Conservation (phyloP, 1,140 invertebrate species). For the Protaetia brevitarsis region DNA sequence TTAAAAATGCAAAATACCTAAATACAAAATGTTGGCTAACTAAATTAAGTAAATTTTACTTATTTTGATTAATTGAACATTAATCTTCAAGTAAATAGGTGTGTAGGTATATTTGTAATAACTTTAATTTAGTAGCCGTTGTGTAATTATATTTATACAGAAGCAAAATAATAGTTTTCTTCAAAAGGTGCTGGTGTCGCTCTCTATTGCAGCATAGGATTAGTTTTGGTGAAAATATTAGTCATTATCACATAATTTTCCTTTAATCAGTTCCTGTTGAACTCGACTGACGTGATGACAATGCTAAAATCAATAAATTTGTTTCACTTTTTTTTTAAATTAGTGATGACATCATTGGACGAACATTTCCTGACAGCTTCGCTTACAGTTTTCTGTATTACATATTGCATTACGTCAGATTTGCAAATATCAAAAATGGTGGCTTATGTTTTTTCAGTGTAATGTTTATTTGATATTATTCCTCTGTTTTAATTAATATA, state of each 20-base stretch:
- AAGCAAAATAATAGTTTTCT: no score
- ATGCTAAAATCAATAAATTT: conserved; percentile 12
- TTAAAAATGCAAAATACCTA: no score
- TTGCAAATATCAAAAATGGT: conserved; percentile 28
- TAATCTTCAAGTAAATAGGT: no score
- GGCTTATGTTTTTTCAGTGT: conserved; percentile 23
- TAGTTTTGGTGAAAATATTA: neutral
- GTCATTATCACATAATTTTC: neutral
- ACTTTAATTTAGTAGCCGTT: no score
- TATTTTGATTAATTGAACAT: no score
- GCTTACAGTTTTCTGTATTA: conserved; percentile 25
- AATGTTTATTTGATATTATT: conserved; percentile 23
- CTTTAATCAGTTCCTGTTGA: neutral
- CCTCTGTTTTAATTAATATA: conserved; percentile 8
- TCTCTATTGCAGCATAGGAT: neutral
- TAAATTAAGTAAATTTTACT: no score
- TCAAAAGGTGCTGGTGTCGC: conserved; percentile 10
- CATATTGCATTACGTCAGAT: conserved; percentile 24
- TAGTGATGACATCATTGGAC: neutral
- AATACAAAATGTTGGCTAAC: no score
- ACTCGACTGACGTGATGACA: neutral
- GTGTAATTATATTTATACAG: no score
- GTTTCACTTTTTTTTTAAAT: neutral
- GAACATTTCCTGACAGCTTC: neutral
- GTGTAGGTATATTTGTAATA: no score